phyloP scores from a whole-genome alignment of 2,113 vertebrate species.

The Anarhynchus alexandrinus region DNA sequence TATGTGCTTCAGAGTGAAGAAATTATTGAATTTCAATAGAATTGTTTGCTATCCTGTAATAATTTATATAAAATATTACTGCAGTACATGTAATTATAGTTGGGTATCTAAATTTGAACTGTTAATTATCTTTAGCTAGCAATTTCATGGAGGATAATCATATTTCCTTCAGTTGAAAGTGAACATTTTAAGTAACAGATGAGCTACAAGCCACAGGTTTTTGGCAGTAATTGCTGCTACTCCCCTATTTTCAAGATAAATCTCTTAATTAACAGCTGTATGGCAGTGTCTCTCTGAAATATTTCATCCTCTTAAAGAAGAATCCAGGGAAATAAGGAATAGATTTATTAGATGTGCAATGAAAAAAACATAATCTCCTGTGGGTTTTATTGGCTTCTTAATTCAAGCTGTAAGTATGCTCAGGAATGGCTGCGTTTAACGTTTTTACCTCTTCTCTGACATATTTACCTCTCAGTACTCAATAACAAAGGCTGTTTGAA shows the following conservation, averaged over 20 bases:
- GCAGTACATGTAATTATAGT: constrained; percentile 22
- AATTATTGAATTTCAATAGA: constrained; percentile 7
- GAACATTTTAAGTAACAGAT: constrained; percentile 54
- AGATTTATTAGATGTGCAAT: neutral
- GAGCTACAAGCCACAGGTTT: constrained; percentile 21
- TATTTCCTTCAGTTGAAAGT: constrained; percentile 53
- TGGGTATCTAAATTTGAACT: constrained; percentile 33
- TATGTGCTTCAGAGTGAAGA: neutral
- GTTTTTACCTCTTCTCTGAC: neutral
- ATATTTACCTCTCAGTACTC: neutral
- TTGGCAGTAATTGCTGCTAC: constrained; percentile 36
- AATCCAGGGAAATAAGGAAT: constrained; percentile 5
- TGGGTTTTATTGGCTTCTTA: constrained; percentile 1
- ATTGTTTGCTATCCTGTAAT: neutral
- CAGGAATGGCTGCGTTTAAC: neutral
- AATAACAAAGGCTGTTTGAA: neutral
- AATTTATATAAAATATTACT: constrained; percentile 35
- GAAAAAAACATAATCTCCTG: neutral
- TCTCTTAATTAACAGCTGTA: constrained; percentile 54
- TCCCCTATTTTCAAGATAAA: constrained; percentile 55
- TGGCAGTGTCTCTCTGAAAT: neutral
- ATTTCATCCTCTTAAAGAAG: constrained; percentile 18
- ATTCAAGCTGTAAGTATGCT: neutral
- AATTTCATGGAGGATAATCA: constrained; percentile 54
- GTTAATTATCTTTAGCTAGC: constrained; percentile 60